phyloP scores from a whole-genome alignment of 2,888 invertebrate species.

The Mythimna vitellina region DNA sequence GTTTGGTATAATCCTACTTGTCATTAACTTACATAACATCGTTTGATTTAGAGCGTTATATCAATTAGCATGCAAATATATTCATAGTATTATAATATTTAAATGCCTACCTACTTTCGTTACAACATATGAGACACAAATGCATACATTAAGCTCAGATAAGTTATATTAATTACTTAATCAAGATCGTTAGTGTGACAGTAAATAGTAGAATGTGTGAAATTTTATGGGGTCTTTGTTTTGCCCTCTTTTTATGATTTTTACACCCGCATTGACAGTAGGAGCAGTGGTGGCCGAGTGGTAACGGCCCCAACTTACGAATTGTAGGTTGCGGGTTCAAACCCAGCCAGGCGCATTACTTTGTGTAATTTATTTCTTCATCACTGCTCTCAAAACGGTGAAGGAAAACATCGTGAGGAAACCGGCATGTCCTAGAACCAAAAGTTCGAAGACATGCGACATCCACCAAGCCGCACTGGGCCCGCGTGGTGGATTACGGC shows the following conservation, averaged over 20 bases:
- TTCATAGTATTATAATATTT: slow-evolving; percentile 27
- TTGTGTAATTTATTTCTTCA: too few relatives aligned
- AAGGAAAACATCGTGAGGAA: too few relatives aligned
- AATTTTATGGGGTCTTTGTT: not conserved
- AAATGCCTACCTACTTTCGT: slow-evolving; percentile 28
- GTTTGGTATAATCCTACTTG: slow-evolving; percentile 22
- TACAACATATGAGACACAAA: slow-evolving; percentile 21
- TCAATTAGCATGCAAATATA: slow-evolving; percentile 44
- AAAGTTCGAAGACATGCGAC: too few relatives aligned
- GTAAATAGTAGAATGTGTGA: not conserved
- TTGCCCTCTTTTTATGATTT: not conserved
- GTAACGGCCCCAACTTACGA: too few relatives aligned
- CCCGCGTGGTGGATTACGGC: too few relatives aligned
- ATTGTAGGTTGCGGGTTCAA: too few relatives aligned
- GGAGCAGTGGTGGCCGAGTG: too few relatives aligned
- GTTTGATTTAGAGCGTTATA: slow-evolving; percentile 7
- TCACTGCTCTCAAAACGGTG: too few relatives aligned
- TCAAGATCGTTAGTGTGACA: slow-evolving; percentile 15
- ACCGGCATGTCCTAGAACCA: too few relatives aligned
- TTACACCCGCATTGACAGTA: too few relatives aligned
- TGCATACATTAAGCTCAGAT: slow-evolving; percentile 31
- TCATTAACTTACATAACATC: slow-evolving; percentile 36
- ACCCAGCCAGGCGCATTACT: too few relatives aligned
- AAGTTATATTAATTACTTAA: slow-evolving; percentile 34
- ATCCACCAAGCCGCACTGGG: too few relatives aligned